Conservation (phyloP, 2,113 vertebrate species). For the Cynopterus brachyotis region DNA sequence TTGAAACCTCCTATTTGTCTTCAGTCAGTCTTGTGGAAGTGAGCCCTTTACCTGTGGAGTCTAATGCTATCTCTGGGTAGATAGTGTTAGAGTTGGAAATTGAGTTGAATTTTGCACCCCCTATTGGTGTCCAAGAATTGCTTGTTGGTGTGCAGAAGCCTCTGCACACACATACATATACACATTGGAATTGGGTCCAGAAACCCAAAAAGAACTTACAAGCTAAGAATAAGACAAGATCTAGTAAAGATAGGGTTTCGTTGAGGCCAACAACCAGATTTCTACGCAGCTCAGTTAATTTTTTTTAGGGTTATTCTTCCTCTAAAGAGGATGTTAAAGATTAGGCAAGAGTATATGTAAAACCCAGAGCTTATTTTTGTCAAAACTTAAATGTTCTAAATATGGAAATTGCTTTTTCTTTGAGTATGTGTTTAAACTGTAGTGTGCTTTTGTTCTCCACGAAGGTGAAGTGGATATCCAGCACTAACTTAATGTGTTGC, state of each 20-base stretch:
- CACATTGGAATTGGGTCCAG: neutral
- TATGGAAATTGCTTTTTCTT: neutral
- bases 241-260: neutral
- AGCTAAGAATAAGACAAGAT: neutral
- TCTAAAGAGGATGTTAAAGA: neutral
- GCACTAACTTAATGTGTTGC: neutral
- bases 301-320: neutral
- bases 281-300: neutral
- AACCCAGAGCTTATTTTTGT: neutral
- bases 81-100: neutral
- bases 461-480: neutral
- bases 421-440: neutral
- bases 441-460: neutral
- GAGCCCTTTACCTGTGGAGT: neutral
- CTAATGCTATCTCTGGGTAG: neutral
- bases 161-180: neutral
- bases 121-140: neutral
- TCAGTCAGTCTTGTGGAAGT: neutral
- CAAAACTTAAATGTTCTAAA: neutral
- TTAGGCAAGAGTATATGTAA: neutral
- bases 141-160: neutral
- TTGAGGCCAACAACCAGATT: neutral
- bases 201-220: neutral
- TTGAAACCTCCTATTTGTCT: no score
- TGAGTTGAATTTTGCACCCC: neutral